Percentiles rank a stretch among this genome's conserved stretches.
Conservation (phyloP, 1,140 invertebrate genomes). For the Ceratitis capitata region DNA sequence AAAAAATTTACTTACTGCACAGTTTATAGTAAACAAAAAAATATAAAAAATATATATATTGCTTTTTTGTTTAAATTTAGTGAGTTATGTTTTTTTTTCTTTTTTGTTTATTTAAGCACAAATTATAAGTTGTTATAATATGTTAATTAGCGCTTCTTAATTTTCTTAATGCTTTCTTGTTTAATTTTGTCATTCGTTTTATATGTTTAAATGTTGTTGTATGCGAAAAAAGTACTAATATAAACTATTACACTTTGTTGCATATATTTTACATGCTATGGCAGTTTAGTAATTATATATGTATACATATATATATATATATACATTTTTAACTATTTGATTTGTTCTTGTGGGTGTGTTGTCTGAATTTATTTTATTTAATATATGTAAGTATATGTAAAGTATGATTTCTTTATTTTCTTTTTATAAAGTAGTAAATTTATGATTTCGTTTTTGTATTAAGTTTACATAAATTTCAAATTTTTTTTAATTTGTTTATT, state of each 20-base stretch:
- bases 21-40: neutral
- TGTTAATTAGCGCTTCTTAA: neutral
- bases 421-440: neutral
- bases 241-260: neutral
- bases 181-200: neutral
- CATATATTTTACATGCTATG: slow-evolving; percentile 22
- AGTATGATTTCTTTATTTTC: neutral
- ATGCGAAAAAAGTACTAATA: neutral
- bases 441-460: neutral
- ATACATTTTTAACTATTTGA: slow-evolving; percentile 6
- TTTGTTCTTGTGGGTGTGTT: neutral
- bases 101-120: neutral
- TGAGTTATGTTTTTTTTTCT: neutral
- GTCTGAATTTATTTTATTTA: neutral
- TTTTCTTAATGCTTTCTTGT: neutral
- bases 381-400: neutral
- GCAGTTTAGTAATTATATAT: slow-evolving; percentile 15
- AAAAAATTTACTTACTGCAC: neutral
- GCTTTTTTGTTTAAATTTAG: neutral
- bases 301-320: no score
- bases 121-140: neutral
- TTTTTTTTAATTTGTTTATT: neutral
- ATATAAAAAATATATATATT: neutral
- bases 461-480: neutral
- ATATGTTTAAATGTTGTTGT: neutral